Conservation (phyloP, 2,113 vertebrate species). For the Xiphophorus hellerii region DNA sequence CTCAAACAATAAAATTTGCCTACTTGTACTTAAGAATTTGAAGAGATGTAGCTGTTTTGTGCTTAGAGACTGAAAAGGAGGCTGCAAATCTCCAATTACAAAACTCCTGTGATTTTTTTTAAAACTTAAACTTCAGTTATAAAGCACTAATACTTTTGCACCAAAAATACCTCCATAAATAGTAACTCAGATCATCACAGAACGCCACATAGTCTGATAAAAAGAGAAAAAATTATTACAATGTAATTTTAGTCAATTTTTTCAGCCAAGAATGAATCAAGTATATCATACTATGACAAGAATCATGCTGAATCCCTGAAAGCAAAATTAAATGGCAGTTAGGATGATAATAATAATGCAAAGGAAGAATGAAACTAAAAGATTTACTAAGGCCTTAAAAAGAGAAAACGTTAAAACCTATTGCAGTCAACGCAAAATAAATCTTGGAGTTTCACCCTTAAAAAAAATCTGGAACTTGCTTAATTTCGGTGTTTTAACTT, state of each 20-base stretch:
- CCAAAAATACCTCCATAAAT: too few species aligned
- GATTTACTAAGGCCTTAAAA: neutral
- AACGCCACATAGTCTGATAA: slow-evolving; percentile 9
- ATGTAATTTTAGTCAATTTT: neutral
- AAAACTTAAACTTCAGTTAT: too few species aligned
- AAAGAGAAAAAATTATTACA: neutral
- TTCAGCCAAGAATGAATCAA: slow-evolving; percentile 6
- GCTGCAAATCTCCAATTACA: too few species aligned
- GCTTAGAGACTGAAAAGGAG: too few species aligned
- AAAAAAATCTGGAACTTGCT: too few species aligned
- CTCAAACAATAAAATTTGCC: too few species aligned
- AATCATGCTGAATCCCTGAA: slow-evolving; percentile 5
- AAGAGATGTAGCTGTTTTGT: too few species aligned
- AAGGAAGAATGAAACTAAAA: slow-evolving; percentile 43
- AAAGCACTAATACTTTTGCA: too few species aligned
- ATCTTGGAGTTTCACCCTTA: slow-evolving; percentile 19
- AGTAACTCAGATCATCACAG: slow-evolving; percentile 1
- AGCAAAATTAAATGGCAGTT: slow-evolving; percentile 9
- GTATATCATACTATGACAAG: slow-evolving; percentile 8
- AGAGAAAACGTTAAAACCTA: neutral
- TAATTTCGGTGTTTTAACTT: neutral
- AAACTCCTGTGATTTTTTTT: too few species aligned
- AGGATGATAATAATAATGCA: slow-evolving; percentile 42
- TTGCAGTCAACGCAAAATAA: neutral
- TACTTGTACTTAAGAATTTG: too few species aligned